Percentiles rank a stretch among this genome's conserved stretches.
phyloP scores from a whole-genome alignment of 1,140 invertebrate genomes.

The Zaprionus lachaisei region DNA sequence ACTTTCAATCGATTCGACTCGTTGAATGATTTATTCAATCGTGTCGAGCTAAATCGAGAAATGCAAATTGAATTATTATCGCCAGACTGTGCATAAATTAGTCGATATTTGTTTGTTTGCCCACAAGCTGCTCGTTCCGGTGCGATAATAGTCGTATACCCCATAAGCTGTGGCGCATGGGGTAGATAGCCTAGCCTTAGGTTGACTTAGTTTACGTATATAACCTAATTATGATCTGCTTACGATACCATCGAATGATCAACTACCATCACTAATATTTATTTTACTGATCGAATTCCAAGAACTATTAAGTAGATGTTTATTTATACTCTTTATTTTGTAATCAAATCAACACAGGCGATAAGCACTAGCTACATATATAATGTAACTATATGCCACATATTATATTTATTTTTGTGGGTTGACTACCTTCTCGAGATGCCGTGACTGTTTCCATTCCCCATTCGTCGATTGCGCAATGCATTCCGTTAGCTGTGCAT shows the following conservation, averaged over 20 bases:
- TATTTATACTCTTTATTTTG: no score
- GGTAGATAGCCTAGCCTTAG: not conserved
- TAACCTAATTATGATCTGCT: no score
- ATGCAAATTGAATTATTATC: slow-evolving; percentile 10
- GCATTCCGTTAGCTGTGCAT: slow-evolving; percentile 8
- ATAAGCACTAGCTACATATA: not conserved
- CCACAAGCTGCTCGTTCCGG: not conserved
- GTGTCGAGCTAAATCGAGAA: not conserved
- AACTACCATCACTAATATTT: no score
- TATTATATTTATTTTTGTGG: not conserved
- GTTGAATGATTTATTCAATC: slow-evolving; percentile 4
- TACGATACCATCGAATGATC: no score
- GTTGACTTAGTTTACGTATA: not conserved
- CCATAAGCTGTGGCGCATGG: not conserved
- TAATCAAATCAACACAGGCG: no score
- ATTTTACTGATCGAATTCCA: no score
- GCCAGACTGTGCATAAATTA: not conserved
- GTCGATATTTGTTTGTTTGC: not conserved
- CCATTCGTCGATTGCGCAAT: not conserved
- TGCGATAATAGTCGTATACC: not conserved
- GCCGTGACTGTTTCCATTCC: not conserved
- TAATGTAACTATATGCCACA: not conserved
- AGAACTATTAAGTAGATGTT: no score
- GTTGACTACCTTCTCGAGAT: not conserved
- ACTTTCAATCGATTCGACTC: not conserved